Evolutionary conservation across 1,140 invertebrate genomes (phyloP), one percentile per base, ranked within the genome.

Genomic region (Cheumatopsyche charites): DNA sequence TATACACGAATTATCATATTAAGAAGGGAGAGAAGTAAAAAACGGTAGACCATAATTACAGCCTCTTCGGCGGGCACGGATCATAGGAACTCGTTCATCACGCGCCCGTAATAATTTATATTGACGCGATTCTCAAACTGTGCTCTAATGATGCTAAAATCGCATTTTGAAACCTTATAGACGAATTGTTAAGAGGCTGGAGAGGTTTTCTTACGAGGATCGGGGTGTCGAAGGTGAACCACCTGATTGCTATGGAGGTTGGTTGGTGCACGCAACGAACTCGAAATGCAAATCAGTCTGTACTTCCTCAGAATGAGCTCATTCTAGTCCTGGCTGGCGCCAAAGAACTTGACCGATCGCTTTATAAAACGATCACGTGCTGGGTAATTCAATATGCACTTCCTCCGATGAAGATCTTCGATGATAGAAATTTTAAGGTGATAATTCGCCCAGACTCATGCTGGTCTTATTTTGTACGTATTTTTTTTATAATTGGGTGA

Each of bases 1-100:
- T 58, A 58, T 23, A 58, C 23, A 58, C 55, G 55, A 58, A 58
- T 58, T 58, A 58, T 58, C 55, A 58, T 58, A 58, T 58, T 58
- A 58, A 23, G 23, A n/a, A 58, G 21, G 21, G 21, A 7, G 23
- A 58, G 21, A 52, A 58, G 21, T 4, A 55, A 58, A 26, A 58
- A 58, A 25, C 55, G 55, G 55, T 58, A 58, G 55, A 58, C 55
- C 12, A 13, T 58, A 58, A 58, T 58, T 58, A 58, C 23, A 55
- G 49, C 17, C 17, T 21, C 15, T 21, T 23, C 15, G 21, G 43
- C 11, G 43, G 4, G 55, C 23, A 58, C 23, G 55, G 21, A 58
- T 25, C 23, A 58, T 25, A 58, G 21, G 55, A 58, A 23, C 19
- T 58, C 55, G 13, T 58, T 58, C 55, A 58, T 58, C 55, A 58